These are phyloP conservation scores for Stomatorhinus walkeri DNA, from an alignment of 2,797 vertebrate species.

Conservation along the genomic window DNA sequence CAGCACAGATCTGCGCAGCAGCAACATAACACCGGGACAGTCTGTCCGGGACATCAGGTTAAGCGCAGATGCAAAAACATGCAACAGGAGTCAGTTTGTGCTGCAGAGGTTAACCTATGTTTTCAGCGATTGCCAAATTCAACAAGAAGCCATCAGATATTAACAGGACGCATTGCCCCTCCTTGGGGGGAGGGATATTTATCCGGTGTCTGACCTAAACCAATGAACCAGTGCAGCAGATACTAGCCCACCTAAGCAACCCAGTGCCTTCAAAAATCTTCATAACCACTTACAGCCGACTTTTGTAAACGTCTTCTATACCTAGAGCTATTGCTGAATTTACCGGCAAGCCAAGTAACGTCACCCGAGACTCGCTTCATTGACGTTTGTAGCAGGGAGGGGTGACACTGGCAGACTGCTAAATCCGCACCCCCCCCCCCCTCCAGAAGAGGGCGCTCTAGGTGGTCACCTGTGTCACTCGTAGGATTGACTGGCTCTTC, in stretches of 20 bases:
- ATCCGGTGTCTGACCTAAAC: not conserved
- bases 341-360: not conserved
- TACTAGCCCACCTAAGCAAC: not conserved
- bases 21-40: not conserved
- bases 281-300: not conserved
- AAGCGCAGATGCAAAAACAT: not conserved
- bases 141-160: not conserved
- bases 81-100: not conserved
- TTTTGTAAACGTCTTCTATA: not conserved
- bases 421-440: not conserved
- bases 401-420: not conserved
- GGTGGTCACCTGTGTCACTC: not conserved
- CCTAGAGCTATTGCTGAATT: not conserved
- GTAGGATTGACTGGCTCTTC: not conserved
- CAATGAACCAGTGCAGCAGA: not conserved
- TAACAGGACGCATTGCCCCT: not conserved
- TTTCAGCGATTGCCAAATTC: not conserved
- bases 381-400: not conserved
- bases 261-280: not conserved
- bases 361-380: not conserved
- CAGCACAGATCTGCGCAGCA: not conserved
- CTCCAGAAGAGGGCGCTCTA: not conserved
- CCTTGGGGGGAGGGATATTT: not conserved
- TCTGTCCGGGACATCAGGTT: not conserved
- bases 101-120: not conserved